Conservation (phyloP, 2,797 vertebrate genomes). For the Rousettus madagascariensis region DNA sequence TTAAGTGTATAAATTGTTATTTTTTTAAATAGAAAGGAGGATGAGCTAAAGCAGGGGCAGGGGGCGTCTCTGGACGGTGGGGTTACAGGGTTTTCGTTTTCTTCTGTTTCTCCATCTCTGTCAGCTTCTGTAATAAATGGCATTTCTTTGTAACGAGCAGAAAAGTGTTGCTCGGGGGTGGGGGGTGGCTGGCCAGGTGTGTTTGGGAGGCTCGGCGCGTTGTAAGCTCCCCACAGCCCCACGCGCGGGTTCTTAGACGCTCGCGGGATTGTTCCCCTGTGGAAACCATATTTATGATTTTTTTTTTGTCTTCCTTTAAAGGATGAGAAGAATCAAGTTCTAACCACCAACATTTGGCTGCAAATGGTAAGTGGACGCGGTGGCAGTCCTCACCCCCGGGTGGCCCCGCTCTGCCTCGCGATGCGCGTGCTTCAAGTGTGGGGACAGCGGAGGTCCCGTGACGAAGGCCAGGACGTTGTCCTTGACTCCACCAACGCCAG, state of each 20-base stretch:
- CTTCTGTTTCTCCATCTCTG: background rate
- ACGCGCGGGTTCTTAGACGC: background rate
- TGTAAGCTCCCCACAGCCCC: background rate
- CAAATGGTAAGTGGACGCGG: constrained; percentile 91
- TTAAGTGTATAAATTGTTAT: background rate
- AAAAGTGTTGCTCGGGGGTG: background rate
- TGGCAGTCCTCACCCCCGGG: rapidly evolving
- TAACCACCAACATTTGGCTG: constrained; percentile 97
- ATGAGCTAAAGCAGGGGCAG: background rate
- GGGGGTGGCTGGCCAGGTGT: background rate
- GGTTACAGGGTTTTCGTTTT: constrained; percentile 21
- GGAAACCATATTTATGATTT: background rate
- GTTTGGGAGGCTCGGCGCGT: background rate
- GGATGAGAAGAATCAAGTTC: constrained; percentile 98
- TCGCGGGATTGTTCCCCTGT: background rate
- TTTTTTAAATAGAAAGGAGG: background rate
- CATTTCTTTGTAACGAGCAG: constrained; percentile 21
- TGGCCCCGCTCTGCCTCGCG: background rate
- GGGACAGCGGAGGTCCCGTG: background rate
- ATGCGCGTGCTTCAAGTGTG: background rate
- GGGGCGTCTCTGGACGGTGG: background rate
- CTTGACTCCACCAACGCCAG: background rate
- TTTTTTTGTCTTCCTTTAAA: constrained; percentile 75
- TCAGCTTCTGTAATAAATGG: background rate
- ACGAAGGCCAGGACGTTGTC: background rate